Conservation (phyloP, 2,113 vertebrate genomes). For the Spheniscus mendiculus region DNA sequence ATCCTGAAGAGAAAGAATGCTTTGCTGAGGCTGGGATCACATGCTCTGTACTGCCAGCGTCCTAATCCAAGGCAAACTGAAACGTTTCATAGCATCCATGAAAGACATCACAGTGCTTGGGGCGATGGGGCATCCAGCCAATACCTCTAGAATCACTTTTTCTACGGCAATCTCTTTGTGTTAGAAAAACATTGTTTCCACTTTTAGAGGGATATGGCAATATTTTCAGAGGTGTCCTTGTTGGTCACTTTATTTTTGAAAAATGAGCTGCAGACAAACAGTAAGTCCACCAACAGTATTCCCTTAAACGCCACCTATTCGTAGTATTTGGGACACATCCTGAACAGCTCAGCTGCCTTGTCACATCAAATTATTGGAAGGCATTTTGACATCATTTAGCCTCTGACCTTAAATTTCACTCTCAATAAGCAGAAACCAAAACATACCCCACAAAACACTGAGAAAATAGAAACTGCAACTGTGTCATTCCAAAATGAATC, state of each 20-base stretch:
- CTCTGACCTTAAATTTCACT: slow-evolving; percentile 48
- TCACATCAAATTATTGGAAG: slow-evolving; percentile 30
- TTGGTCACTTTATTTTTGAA: neutral
- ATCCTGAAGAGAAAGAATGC: slow-evolving; percentile 55
- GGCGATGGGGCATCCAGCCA: slow-evolving; percentile 38
- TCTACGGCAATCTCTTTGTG: neutral
- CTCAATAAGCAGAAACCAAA: slow-evolving; percentile 53
- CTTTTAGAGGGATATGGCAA: neutral
- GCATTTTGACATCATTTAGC: slow-evolving; percentile 43
- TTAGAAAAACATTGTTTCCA: neutral
- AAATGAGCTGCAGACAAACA: neutral
- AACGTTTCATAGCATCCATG: slow-evolving; percentile 52
- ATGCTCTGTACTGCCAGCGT: slow-evolving; percentile 30
- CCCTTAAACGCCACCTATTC: neutral
- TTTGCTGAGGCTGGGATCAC: slow-evolving; percentile 54
- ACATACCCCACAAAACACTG: slow-evolving; percentile 27
- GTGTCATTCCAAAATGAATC: slow-evolving; percentile 60
- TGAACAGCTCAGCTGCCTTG: slow-evolving; percentile 43
- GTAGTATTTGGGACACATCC: neutral
- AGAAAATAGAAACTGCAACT: slow-evolving; percentile 48
- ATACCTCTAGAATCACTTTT: slow-evolving; percentile 10
- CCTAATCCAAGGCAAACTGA: slow-evolving; percentile 59
- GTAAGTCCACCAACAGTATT: neutral
- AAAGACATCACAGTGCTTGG: slow-evolving; percentile 42
- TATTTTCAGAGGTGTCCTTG: neutral